Percentiles rank a stretch among this genome's conserved stretches.
phyloP scores from a whole-genome alignment of 2,797 vertebrate genomes.

The Mus minutoides region DNA sequence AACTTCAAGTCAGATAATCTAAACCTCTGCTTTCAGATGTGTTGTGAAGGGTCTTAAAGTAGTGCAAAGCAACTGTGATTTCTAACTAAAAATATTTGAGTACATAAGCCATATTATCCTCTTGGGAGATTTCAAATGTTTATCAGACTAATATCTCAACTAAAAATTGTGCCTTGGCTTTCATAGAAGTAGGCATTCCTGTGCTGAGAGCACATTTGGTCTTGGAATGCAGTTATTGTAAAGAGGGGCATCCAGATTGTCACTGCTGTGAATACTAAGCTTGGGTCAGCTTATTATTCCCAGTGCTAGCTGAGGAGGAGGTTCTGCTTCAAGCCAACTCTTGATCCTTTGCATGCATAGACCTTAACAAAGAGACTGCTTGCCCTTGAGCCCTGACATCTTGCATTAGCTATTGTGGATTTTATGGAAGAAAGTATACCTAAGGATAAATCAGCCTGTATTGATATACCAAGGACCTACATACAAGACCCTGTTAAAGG shows the following conservation, averaged over 20 bases:
- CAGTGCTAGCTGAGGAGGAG: neutral
- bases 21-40: neutral
- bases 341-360: neutral
- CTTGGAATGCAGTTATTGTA: neutral
- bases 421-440: slow-evolving; percentile 35
- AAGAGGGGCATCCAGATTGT: neutral
- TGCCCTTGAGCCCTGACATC: neutral
- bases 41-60: neutral
- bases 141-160: neutral
- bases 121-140: slow-evolving; percentile 26
- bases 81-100: slow-evolving; percentile 18
- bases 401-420: neutral
- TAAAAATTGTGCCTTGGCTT: neutral
- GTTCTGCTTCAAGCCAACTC: neutral
- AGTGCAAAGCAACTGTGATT: neutral
- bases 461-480: neutral
- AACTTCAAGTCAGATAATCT: neutral
- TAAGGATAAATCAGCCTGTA: neutral
- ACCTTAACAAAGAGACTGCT: neutral
- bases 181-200: neutral
- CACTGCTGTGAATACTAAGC: neutral
- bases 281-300: neutral
- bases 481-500: neutral
- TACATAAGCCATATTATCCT: neutral
- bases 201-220: neutral